phyloP scores from a whole-genome alignment of 37 sponge, comb jelly and placozoan species.

The Ianthella basta region DNA sequence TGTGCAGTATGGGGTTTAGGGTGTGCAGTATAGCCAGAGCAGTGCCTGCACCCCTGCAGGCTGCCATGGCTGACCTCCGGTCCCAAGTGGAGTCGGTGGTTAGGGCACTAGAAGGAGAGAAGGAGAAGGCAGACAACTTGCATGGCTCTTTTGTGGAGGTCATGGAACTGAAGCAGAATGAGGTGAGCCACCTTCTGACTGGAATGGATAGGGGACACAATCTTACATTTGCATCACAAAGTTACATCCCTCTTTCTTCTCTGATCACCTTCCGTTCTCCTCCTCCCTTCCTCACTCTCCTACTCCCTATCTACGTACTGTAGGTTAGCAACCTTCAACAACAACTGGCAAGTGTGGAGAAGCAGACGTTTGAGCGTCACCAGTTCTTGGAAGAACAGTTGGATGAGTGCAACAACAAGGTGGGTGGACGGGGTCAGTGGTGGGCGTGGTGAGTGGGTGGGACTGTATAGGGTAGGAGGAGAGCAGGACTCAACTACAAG shows the following conservation, averaged over 20 bases:
- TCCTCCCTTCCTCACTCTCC: not conserved
- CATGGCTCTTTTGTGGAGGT: conserved; percentile 10
- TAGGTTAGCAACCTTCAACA: conserved; percentile 9
- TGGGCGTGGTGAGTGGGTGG: not conserved
- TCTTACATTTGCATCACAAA: too few species aligned
- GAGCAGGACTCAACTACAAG: too few species aligned
- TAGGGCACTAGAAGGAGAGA: not conserved
- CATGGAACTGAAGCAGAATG: conserved; percentile 27
- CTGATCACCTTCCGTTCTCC: not conserved
- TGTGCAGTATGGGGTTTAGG: too few species aligned
- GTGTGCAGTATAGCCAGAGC: too few species aligned
- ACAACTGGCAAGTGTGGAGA: conserved; percentile 7
- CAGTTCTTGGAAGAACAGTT: conserved; percentile 23
- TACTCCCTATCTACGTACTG: not conserved
- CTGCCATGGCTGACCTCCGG: not conserved
- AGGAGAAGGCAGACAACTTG: not conserved
- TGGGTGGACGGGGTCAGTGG: conserved; percentile 8
- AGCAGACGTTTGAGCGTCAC: conserved; percentile 8
- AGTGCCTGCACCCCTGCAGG: not conserved
- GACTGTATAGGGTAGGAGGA: too few species aligned
- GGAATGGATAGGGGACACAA: not conserved
- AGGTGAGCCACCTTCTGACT: not conserved
- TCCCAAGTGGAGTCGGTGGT: not conserved
- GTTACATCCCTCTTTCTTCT: not conserved
- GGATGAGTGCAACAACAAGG: conserved; percentile 10